Percentiles rank a stretch among this genome's conserved stretches.
These are phyloP conservation scores for Buathra laborator DNA, from an alignment of 2,888 invertebrate species.

Conservation along the genomic window DNA sequence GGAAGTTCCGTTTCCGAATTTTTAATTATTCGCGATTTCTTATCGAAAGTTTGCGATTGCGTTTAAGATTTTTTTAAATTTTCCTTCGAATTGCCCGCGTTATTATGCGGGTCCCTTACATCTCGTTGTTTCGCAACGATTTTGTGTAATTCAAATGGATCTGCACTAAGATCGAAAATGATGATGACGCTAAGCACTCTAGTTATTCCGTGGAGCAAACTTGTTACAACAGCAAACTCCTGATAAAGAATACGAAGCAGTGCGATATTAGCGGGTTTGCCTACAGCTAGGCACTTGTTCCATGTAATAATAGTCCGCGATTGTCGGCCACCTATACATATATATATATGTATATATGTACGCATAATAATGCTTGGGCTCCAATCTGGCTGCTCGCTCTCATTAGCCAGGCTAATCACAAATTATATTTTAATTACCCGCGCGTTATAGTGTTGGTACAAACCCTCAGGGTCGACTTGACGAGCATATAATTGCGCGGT, in stretches of 20 bases:
- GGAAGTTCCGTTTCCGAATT: too few species aligned
- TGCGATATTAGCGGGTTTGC: slow-evolving; percentile 49
- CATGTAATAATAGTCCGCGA: slow-evolving; percentile 65
- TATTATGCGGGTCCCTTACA: not conserved
- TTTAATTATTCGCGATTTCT: too few species aligned
- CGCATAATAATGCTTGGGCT: slow-evolving; percentile 60
- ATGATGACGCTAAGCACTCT: slow-evolving; percentile 8
- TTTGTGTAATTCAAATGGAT: slow-evolving; percentile 19
- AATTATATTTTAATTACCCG: slow-evolving; percentile 81
- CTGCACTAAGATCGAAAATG: slow-evolving; percentile 29
- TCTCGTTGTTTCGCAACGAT: not conserved
- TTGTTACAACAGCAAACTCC: slow-evolving; percentile 13
- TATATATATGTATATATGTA: slow-evolving; percentile 14
- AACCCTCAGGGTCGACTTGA: slow-evolving; percentile 69
- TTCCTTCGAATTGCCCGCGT: not conserved
- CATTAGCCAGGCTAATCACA: slow-evolving; percentile 79
- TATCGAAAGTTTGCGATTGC: too few species aligned
- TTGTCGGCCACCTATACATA: slow-evolving; percentile 72
- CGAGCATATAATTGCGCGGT: slow-evolving; percentile 76
- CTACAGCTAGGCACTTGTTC: slow-evolving; percentile 66
- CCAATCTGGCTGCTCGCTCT: slow-evolving; percentile 78
- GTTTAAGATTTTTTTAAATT: not conserved
- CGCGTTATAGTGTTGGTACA: slow-evolving; percentile 72
- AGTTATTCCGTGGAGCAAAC: slow-evolving; percentile 16
- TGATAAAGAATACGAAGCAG: slow-evolving; percentile 54